phyloP scores from a whole-genome alignment of 2,888 invertebrate species.

The Himalopsyche kuldschensis region DNA sequence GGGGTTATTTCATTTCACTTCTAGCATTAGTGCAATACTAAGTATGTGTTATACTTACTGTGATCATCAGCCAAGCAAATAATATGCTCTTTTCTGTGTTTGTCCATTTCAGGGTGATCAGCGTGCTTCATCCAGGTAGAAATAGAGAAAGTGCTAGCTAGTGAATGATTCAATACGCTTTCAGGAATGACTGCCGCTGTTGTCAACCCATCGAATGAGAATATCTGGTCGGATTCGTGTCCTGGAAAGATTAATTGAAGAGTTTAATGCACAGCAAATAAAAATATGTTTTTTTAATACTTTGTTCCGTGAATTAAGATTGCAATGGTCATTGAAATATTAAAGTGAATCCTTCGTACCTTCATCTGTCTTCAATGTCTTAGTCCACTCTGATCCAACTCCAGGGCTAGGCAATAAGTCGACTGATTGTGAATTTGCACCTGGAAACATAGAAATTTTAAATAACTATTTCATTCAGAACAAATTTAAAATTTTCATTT shows the following conservation, averaged over 20 bases:
- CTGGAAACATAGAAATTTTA: conserved; percentile 43
- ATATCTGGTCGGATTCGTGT: conserved; percentile 85
- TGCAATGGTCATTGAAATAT: background rate
- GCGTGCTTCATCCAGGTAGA: conserved; percentile 96
- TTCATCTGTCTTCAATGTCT: conserved; percentile 79
- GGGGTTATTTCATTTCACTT: background rate
- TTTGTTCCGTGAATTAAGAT: background rate
- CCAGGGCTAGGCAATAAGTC: conserved; percentile 86
- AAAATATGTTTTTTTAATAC: background rate
- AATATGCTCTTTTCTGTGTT: conserved; percentile 94
- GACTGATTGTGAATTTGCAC: conserved; percentile 76
- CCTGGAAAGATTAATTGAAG: conserved; percentile 45
- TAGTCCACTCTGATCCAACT: conserved; percentile 78
- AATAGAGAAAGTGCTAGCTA: conserved; percentile 84
- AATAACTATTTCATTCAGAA: background rate
- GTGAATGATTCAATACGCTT: conserved; percentile 71
- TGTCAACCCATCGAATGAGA: conserved; percentile 90
- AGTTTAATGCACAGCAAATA: background rate
- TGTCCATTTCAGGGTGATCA: conserved; percentile 75
- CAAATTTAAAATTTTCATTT: background rate
- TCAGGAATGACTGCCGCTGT: conserved; percentile 86
- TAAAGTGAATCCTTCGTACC: conserved; percentile 47
- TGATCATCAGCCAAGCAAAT: conserved; percentile 97
- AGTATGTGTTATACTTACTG: conserved; percentile 66
- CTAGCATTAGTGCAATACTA: background rate